Evolutionary conservation across 1,140 invertebrate species (phyloP), one percentile per base, ranked within the genome.

Genomic region (Eueides isabella): DNA sequence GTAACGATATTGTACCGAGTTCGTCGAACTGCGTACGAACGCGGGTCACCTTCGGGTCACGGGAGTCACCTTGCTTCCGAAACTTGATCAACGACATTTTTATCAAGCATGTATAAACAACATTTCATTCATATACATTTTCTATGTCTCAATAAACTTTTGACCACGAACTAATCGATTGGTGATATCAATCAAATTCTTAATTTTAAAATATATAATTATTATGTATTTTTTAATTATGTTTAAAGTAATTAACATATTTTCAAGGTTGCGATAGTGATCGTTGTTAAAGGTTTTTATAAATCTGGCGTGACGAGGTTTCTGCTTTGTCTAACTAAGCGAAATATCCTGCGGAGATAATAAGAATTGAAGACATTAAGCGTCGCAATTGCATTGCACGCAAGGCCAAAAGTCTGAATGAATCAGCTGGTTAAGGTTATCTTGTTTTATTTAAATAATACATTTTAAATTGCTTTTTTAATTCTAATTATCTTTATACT

Each of bases 51-150:
- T 89, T 86, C 73, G 81, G 88, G 87, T 89, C 88, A 81, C 81
- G 74, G 77, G 82, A 88, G 90, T 92, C 88, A 92, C 90, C 87
- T 92, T 90, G 86, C 81, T 89, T 85, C 85, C 81, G 80, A 89
- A 90, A 90, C 85, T 88, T 87, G 86, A 91, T 89, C 80, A 85
- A 83, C 86, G 84, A 84, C 85, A 85, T 85, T 88, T 80, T 86
- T 89, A 86, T 88, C 83, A 55, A 26, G 84, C 82, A 78, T 82
- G 79, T 68, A 75, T 78, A 74, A 83, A 86, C 80, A 80, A 71
- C 77, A 75, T 77, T 78, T 82, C 74, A 82, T 82, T 82, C 74
- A 78, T 80, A 44, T 75, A 72, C 44, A 62, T 64, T 70, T 77
- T 75, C 70, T 72, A 64, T 76, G 68, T 62, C 67, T 63, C 48